Evolutionary conservation across 2,888 invertebrate genomes (phyloP).

Genomic region (Agrochola lota): DNA sequence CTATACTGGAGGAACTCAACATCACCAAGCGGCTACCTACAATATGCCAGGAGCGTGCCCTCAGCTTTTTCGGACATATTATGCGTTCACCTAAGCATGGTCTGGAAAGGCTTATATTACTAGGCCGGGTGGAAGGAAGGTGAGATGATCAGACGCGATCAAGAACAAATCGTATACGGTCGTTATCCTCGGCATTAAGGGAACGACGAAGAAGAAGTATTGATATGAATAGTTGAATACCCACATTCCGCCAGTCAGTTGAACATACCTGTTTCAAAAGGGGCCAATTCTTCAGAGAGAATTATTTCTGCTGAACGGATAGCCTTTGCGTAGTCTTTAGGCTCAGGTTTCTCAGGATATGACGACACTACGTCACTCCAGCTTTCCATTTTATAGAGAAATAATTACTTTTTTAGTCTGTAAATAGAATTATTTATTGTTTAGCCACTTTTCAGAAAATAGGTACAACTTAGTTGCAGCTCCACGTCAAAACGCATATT

Average conservation of each 20-base stretch:
- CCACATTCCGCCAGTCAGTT: background rate
- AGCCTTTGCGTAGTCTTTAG: slow-evolving; percentile 69
- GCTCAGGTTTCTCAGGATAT: slow-evolving; percentile 55
- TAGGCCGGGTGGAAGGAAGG: too few relatives aligned
- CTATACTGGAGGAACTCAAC: too few relatives aligned
- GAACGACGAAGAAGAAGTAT: background rate
- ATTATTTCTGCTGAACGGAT: slow-evolving; percentile 71
- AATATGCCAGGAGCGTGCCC: too few relatives aligned
- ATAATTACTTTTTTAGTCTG: background rate
- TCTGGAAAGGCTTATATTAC: too few relatives aligned
- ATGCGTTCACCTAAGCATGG: too few relatives aligned
- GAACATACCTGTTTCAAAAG: slow-evolving; percentile 78
- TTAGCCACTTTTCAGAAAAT: background rate
- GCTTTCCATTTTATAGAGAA: slow-evolving; percentile 39
- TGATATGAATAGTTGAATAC: background rate
- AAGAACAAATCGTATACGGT: too few relatives aligned
- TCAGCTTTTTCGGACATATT: too few relatives aligned
- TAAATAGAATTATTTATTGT: background rate
- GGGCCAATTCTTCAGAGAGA: slow-evolving; percentile 75
- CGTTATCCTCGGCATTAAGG: too few relatives aligned
- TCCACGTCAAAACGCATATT: too few relatives aligned
- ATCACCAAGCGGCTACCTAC: too few relatives aligned
- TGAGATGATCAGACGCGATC: too few relatives aligned
- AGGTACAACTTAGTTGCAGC: too few relatives aligned
- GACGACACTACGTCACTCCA: slow-evolving; percentile 43